Percentiles rank a stretch among this genome's conserved stretches.
Conservation (phyloP, 2,797 vertebrate genomes). For the Onychomys arenicola region DNA sequence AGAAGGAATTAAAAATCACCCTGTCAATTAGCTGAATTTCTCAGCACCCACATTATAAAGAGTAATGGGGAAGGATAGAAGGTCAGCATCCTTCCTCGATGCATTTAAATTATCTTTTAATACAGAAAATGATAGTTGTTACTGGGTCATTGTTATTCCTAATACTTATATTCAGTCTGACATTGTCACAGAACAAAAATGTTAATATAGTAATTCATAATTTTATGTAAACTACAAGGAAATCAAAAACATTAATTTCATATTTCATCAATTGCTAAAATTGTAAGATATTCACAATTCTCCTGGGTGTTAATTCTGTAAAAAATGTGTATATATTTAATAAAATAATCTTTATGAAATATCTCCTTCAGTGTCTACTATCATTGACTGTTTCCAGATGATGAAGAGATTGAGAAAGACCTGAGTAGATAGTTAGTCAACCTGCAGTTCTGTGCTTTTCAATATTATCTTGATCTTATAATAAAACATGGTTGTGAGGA, state of each 20-base stretch:
- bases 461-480: not conserved
- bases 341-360: not conserved
- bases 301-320: not conserved
- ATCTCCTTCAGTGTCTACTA: not conserved
- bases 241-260: not conserved
- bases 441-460: not conserved
- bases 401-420: not conserved
- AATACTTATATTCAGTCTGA: not conserved
- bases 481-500: not conserved
- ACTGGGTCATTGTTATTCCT: not conserved
- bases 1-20: not conserved
- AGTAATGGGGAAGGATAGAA: not conserved
- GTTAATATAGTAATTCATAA: not conserved
- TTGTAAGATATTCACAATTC: not conserved
- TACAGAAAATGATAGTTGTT: not conserved
- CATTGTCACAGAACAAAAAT: not conserved
- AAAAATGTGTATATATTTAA: not conserved
- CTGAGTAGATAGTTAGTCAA: conserved; percentile 2
- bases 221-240: not conserved
- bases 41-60: not conserved
- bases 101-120: not conserved
- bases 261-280: not conserved
- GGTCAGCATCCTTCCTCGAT: not conserved
- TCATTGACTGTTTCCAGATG: not conserved
- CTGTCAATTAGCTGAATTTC: not conserved